A percentile compares a stretch with the other conserved stretches of the same genome.
Conservation (phyloP, 2,113 vertebrate genomes). For the Phaethon lepturus region DNA sequence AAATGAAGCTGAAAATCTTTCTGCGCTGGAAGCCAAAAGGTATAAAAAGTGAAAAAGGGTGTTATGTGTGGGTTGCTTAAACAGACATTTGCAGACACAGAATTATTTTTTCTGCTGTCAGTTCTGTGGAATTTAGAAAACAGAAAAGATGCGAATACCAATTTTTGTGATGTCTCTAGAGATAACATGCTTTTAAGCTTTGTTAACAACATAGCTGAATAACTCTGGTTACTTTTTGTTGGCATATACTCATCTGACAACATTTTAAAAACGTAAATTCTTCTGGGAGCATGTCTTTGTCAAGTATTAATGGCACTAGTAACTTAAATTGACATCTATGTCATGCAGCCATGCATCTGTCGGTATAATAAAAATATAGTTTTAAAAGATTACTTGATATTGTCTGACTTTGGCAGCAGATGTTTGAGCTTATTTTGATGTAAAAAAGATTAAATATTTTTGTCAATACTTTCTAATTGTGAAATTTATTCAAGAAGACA, state of each 20-base stretch:
- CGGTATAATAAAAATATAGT: constrained; percentile 65
- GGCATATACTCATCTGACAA: constrained; percentile 52
- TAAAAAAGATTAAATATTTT: constrained; percentile 68
- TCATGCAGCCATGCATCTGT: constrained; percentile 69
- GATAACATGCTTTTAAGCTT: constrained; percentile 48
- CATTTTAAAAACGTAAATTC: constrained; percentile 55
- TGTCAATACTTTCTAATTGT: constrained; percentile 69
- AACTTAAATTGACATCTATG: constrained; percentile 70
- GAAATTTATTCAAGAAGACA: constrained; percentile 66
- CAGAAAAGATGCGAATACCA: not conserved
- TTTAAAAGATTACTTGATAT: constrained; percentile 57
- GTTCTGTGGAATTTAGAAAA: not conserved
- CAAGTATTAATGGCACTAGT: constrained; percentile 64
- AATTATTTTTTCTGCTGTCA: constrained; percentile 17
- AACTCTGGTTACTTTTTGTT: constrained; percentile 34
- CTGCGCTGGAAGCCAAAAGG: not conserved
- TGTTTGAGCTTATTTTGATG: constrained; percentile 64
- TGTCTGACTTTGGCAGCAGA: constrained; percentile 62
- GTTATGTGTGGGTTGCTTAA: not conserved
- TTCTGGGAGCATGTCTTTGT: constrained; percentile 63
- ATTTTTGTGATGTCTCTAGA: constrained; percentile 37
- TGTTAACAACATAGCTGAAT: constrained; percentile 41
- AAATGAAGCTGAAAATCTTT: not conserved
- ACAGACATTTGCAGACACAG: not conserved
- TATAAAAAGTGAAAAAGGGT: not conserved